A percentile compares a stretch with the other conserved stretches of the same genome.
These are phyloP conservation scores for Mustela lutreola DNA, from an alignment of 2,113 vertebrate genomes.

Conservation along the genomic window DNA sequence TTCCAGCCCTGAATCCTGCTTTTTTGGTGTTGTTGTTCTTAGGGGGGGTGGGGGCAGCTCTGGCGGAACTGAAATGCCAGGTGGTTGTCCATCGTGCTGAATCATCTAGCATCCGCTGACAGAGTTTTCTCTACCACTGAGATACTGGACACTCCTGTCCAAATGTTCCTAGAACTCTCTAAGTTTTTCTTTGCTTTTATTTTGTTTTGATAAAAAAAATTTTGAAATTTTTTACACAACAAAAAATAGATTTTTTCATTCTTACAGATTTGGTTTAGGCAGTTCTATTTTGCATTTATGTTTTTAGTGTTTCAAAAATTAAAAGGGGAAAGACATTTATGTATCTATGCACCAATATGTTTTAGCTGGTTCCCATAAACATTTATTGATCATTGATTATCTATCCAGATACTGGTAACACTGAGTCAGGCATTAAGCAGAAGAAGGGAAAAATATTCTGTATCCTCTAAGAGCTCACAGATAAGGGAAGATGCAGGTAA, in stretches of 20 bases:
- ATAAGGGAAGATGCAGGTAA: not conserved
- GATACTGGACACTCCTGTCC: not conserved
- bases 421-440: not conserved
- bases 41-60: too few species aligned
- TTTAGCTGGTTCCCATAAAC: not conserved
- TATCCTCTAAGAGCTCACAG: not conserved
- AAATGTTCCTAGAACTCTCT: not conserved
- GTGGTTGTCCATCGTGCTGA: not conserved
- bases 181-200: not conserved
- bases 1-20: not conserved
- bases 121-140: not conserved
- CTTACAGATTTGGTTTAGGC: not conserved
- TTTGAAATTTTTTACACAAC: not conserved
- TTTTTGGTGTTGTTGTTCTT: not conserved
- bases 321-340: not conserved
- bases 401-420: not conserved
- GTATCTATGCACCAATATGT: not conserved
- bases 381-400: not conserved
- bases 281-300: not conserved
- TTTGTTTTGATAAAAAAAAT: not conserved
- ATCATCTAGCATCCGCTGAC: too few species aligned
- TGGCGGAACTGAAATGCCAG: not conserved
- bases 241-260: not conserved
- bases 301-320: slow-evolving; percentile 23
- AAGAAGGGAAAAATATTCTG: not conserved